phyloP scores from a whole-genome alignment of 2,888 invertebrate species.

The Lasioglossum leucozonium region DNA sequence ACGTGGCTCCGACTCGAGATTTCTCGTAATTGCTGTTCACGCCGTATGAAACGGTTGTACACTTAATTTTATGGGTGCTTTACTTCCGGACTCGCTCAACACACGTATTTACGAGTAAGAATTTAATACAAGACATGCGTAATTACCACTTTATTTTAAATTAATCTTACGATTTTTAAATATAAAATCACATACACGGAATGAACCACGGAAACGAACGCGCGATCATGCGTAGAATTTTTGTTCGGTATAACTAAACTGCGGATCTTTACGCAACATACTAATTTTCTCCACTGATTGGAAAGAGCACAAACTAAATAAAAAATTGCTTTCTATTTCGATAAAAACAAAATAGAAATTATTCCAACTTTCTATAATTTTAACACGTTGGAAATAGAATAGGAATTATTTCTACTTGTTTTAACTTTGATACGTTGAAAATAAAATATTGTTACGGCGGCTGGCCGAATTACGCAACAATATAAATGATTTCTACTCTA shows the following conservation, averaged over 20 bases:
- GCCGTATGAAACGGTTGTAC: conserved; percentile 40
- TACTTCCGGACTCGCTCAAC: conserved; percentile 1
- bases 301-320: not conserved
- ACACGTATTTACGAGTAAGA: conserved; percentile 11
- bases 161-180: conserved; percentile 9
- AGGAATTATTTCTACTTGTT: not conserved
- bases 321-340: not conserved
- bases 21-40: conserved; percentile 37
- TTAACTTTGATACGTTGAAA: not conserved
- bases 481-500: not conserved
- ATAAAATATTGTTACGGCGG: too few relatives aligned
- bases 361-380: not conserved
- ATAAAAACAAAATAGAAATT: not conserved
- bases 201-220: not conserved
- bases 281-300: not conserved
- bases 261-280: not conserved
- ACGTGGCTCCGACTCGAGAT: conserved; percentile 32
- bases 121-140: conserved; percentile 23
- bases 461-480: too few relatives aligned
- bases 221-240: not conserved
- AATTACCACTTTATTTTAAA: conserved; percentile 19
- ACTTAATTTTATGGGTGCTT: conserved; percentile 42
- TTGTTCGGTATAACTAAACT: not conserved
- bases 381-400: too few relatives aligned
- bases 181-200: not conserved